A percentile compares a stretch with the other conserved stretches of the same genome.
Conservation (phyloP, 2,888 invertebrate species). For the Tyria jacobaeae region DNA sequence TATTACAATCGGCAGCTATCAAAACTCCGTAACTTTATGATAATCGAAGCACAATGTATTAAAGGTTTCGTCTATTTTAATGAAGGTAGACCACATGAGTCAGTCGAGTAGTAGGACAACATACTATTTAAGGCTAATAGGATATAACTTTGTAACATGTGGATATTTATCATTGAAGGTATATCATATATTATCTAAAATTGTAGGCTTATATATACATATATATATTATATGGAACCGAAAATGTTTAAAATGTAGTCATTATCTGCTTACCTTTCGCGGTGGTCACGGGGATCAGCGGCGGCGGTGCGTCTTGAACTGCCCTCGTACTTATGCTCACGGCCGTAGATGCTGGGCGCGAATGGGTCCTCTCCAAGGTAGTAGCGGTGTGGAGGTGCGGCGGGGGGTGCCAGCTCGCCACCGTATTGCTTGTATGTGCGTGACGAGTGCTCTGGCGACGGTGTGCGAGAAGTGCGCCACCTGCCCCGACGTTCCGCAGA, state of each 20-base stretch:
- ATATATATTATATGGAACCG: background rate
- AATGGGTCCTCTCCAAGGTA: conserved; percentile 96
- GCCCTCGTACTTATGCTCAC: conserved; percentile 94
- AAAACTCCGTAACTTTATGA: conserved; percentile 68
- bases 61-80: conserved; percentile 64
- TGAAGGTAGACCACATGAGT: conserved; percentile 70
- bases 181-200: conserved; percentile 43
- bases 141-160: conserved; percentile 53
- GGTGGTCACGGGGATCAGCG: conserved; percentile 75
- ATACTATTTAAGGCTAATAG: conserved; percentile 76
- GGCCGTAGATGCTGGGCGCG: conserved; percentile 93
- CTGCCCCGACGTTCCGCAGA: conserved; percentile 88
- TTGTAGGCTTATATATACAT: too few species aligned
- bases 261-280: conserved; percentile 78
- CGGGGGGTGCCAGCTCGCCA: conserved; percentile 80
- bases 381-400: conserved; percentile 90
- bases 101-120: conserved; percentile 70
- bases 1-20: conserved; percentile 54
- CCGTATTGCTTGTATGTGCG: conserved; percentile 84
- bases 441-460: conserved; percentile 87
- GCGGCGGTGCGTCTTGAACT: conserved; percentile 83
- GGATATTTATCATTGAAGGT: conserved; percentile 42
- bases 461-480: conserved; percentile 87
- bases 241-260: conserved; percentile 29
- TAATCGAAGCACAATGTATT: conserved; percentile 70